phyloP scores from a whole-genome alignment of 1,140 invertebrate species.

The Drosophila simulans region DNA sequence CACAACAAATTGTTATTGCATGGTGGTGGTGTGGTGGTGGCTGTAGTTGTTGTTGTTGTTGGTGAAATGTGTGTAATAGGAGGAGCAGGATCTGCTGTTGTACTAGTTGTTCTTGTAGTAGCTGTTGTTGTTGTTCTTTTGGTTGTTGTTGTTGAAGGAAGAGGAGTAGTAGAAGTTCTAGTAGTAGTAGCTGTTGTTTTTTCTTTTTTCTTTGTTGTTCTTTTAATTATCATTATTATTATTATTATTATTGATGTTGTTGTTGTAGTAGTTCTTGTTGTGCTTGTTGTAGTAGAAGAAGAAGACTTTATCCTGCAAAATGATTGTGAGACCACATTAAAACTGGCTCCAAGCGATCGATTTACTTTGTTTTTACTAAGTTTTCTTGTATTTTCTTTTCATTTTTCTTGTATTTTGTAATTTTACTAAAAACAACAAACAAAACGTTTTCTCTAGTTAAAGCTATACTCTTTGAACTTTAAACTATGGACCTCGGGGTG shows the following conservation, averaged over 20 bases:
- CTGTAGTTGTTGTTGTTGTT: constrained; percentile 31
- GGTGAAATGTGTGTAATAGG: constrained; percentile 81
- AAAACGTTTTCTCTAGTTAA: constrained; percentile 32
- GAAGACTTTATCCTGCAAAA: constrained; percentile 84
- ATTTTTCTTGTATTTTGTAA: constrained; percentile 9
- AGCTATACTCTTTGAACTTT: constrained; percentile 18
- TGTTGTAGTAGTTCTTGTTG: constrained; percentile 65
- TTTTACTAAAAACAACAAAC: constrained; percentile 62
- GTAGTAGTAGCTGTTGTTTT: constrained; percentile 58
- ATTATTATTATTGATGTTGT: constrained; percentile 29
- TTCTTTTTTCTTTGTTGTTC: constrained; percentile 3
- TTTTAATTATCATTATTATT: constrained; percentile 5
- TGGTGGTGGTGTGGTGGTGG: constrained; percentile 33
- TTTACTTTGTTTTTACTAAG: constrained; percentile 37
- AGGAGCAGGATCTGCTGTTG: constrained; percentile 78
- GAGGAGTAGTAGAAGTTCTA: constrained; percentile 81
- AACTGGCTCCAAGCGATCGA: constrained; percentile 64
- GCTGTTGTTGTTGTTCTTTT: constrained; percentile 60
- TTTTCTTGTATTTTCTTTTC: constrained; percentile 16
- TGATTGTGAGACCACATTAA: constrained; percentile 84
- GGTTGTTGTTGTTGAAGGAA: constrained; percentile 64
- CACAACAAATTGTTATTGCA: constrained; percentile 42
- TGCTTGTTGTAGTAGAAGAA: constrained; percentile 83
- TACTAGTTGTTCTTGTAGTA: constrained; percentile 79
- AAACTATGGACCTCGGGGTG: constrained; percentile 10